A percentile compares a stretch with the other conserved stretches of the same genome.
Conservation (phyloP, 2,797 vertebrate genomes). For the Neosilurus hyrtlii region DNA sequence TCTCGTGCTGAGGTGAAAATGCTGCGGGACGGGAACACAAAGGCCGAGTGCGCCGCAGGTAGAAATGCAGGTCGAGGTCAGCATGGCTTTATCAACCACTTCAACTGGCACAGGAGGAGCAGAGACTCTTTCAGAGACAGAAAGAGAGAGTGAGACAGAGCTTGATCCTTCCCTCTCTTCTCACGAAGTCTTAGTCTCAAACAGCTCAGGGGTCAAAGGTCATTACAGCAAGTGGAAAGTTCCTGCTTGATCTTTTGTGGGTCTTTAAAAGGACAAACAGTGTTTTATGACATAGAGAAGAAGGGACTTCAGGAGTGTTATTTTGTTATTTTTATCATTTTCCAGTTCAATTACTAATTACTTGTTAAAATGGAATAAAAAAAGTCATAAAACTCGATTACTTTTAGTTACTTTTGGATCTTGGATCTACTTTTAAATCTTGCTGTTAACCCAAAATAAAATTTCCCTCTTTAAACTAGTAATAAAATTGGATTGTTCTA, state of each 20-base stretch:
- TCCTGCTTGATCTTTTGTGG: constrained; percentile 20
- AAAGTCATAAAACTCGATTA: too few relatives aligned
- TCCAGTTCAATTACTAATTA: too few relatives aligned
- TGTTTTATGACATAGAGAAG: not conserved
- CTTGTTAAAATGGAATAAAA: too few relatives aligned
- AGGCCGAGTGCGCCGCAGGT: constrained; percentile 37
- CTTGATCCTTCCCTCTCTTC: not conserved
- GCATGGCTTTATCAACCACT: constrained; percentile 45
- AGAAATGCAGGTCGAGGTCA: constrained; percentile 35
- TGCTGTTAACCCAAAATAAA: too few relatives aligned
- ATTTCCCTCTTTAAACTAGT: too few relatives aligned
- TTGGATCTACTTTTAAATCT: too few relatives aligned
- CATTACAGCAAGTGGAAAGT: not conserved
- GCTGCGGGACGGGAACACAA: constrained; percentile 38
- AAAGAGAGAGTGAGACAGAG: not conserved
- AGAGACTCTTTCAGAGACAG: not conserved
- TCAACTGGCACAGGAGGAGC: constrained; percentile 42
- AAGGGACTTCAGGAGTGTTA: not conserved
- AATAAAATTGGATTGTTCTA: too few relatives aligned
- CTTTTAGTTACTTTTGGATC: too few relatives aligned
- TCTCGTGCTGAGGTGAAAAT: constrained; percentile 42
- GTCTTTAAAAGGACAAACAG: constrained; percentile 7
- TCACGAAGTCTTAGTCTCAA: not conserved
- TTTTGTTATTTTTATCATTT: not conserved
- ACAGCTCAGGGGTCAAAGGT: not conserved